phyloP scores from a whole-genome alignment of 2,888 invertebrate species.

The Herminia tarsipennalis region DNA sequence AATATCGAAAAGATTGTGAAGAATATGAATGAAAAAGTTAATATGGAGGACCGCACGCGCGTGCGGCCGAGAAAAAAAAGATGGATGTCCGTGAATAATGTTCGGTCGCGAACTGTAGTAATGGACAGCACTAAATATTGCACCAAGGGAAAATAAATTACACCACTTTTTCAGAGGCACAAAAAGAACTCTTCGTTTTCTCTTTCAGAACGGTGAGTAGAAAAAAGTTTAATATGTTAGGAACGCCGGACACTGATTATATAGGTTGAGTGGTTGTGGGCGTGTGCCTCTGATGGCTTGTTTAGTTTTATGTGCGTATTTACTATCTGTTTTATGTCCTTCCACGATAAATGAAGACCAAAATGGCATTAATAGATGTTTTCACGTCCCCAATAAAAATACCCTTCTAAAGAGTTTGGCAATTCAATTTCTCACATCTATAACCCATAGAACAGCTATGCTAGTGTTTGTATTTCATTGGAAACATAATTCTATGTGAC shows the following conservation, averaged over 20 bases:
- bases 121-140: conserved; percentile 86
- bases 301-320: conserved; percentile 27
- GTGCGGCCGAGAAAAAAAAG: conserved; percentile 73
- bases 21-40: conserved; percentile 80
- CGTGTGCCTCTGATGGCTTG: conserved; percentile 20
- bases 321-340: conserved; percentile 33
- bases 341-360: background rate
- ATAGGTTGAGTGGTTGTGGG: conserved; percentile 32
- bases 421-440: too few species aligned
- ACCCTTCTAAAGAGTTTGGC: too few species aligned
- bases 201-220: conserved; percentile 68
- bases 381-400: too few species aligned
- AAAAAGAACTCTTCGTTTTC: conserved; percentile 81
- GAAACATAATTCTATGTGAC: conserved; percentile 3
- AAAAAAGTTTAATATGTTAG: conserved; percentile 80
- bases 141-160: conserved; percentile 84
- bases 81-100: conserved; percentile 83
- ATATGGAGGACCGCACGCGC: conserved; percentile 72
- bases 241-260: conserved; percentile 47
- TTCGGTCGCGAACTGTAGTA: conserved; percentile 84
- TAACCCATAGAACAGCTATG: too few species aligned
- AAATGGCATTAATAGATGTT: conserved; percentile 2
- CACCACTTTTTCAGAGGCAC: conserved; percentile 79
- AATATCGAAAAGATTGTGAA: conserved; percentile 63
- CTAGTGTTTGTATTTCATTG: background rate